These are phyloP conservation scores for Aldrovandia affinis DNA, from an alignment of 2,797 vertebrate genomes.

Conservation along the genomic window DNA sequence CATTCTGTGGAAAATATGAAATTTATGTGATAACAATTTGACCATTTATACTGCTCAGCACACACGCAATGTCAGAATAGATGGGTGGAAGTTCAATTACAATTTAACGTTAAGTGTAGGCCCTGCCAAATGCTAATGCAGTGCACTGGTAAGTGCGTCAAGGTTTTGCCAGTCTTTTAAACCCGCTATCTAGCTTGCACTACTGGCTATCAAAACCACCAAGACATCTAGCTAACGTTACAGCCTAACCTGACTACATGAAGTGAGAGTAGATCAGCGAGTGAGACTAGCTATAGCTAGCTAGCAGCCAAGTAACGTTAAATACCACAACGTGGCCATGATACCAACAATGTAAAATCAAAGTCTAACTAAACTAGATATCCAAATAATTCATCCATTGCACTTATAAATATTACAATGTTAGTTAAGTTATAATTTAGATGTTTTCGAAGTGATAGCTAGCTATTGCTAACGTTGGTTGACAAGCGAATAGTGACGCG, in stretches of 20 bases:
- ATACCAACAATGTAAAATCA: background rate
- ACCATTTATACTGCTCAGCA: background rate
- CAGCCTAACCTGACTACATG: background rate
- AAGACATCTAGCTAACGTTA: background rate
- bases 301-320: background rate
- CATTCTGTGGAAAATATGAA: background rate
- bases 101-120: background rate
- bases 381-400: background rate
- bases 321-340: background rate
- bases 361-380: background rate
- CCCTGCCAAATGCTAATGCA: no score
- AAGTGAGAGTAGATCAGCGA: background rate
- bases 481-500: background rate
- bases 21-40: background rate
- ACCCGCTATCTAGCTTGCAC: background rate
- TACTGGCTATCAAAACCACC: background rate
- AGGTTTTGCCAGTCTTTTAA: background rate
- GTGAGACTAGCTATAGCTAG: background rate
- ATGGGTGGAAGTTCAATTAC: background rate
- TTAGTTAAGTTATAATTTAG: background rate
- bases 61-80: background rate
- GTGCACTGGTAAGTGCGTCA: background rate
- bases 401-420: background rate
- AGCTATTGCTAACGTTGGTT: background rate
- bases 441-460: background rate